phyloP scores from a whole-genome alignment of 2,113 vertebrate genomes.

The Conger conger region DNA sequence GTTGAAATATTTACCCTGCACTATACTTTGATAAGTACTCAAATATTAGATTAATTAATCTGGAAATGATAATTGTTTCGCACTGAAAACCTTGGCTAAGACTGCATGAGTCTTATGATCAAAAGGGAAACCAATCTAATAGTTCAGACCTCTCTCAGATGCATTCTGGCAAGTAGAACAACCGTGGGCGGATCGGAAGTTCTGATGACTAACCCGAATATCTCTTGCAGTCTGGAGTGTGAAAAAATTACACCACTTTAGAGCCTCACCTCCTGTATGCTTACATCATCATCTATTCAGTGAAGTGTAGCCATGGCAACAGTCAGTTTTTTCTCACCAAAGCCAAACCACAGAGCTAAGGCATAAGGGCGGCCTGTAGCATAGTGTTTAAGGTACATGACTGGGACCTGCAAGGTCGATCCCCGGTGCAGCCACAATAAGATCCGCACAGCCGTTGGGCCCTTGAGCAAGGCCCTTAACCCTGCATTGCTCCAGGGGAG shows the following conservation, averaged over 20 bases:
- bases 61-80: not conserved
- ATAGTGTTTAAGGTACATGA: too few relatives aligned
- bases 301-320: slow-evolving; percentile 26
- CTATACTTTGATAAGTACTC: not conserved
- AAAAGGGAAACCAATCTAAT: not conserved
- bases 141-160: not conserved
- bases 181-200: not conserved
- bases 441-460: too few relatives aligned
- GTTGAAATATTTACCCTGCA: not conserved
- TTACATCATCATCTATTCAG: not conserved
- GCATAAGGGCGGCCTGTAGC: too few relatives aligned
- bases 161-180: not conserved
- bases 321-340: slow-evolving; percentile 18
- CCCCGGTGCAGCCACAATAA: too few relatives aligned
- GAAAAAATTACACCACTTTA: not conserved
- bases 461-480: too few relatives aligned
- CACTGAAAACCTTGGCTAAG: not conserved
- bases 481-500: too few relatives aligned
- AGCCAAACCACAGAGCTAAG: not conserved
- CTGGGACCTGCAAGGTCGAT: too few relatives aligned
- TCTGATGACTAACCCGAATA: not conserved
- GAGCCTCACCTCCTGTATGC: slow-evolving; percentile 1
- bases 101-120: not conserved
- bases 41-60: not conserved
- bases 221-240: not conserved